Base-by-base conservation (phyloP, 2,797 vertebrate genomes). In the Crax fasciolata region DNA sequence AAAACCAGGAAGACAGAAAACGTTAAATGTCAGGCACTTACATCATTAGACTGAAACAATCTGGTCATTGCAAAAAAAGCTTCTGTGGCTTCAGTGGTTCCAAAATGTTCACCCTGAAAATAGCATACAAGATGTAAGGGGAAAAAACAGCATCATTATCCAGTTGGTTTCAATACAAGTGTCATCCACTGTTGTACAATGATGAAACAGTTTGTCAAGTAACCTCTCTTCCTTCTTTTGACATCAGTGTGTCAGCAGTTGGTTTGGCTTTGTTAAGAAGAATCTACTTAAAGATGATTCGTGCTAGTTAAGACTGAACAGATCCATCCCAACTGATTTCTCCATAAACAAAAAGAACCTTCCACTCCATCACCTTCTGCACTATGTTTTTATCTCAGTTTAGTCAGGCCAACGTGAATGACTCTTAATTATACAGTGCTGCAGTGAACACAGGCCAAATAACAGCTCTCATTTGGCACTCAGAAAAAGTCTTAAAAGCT, bases 31-130 rank as follows among this genome's bases (percentile, higher is more conserved):
- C 19, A 62, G 57, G n/a, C 35, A 96, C 98, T 99, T 97, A 99
- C 99, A 96, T 99, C 99, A 38, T 99, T 99, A 11, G 99, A 99
- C 81, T 99, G 99, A 96, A 99, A 99, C 87, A 99, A 98, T 30
- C 99, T 98, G 65, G 99, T 99, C 99, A 99, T 99, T 3, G 99
- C 99, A 97, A 99, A 99, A 95, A 99, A 99, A 41, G 99, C 99
- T 97, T 99, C 99, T 0, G 99, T 99, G 65, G 99, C 99, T 97
- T 99, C 99, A 0, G 98, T 99, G 87, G 99, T 99, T 96, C 99
- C 99, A 48, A 99, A 99, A 95, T 99, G 99, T 75, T 99, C 99
- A 67, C 99, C 99, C 99, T 99, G 82, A 27, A 93, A 76, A 68
- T 0, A 81, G 93, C n/a, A 77, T 2, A 24, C 17, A 75, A 68